Base-by-base conservation (phyloP, 2,113 vertebrate species). In the Prolemur simus region DNA sequence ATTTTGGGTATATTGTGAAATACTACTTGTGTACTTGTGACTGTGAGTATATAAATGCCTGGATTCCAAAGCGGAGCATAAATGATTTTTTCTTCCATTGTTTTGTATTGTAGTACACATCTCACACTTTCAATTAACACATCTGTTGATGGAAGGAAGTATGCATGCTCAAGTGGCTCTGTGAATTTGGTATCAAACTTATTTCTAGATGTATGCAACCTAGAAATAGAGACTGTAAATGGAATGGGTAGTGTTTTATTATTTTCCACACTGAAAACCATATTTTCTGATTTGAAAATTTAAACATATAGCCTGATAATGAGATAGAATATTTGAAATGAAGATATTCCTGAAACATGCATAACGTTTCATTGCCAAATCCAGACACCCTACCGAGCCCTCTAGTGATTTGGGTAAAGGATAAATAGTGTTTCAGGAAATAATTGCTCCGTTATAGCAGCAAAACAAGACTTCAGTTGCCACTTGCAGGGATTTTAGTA, bases 311-410 rank as follows among this genome's bases (percentile, higher is more conserved):
- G 49, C 39, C 47, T 86, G 32, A 45, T 1, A 47, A 37, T 95
- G 69, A 84, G 27, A n/a, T 49, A 89, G 63, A 92, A 52, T 86
- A 86, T 68, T 96, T 91, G 58, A 87, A 97, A 58, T 85, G 42
- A 93, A 97, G 49, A 56, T 95, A 64, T 89, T 95, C n/a, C n/a
- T 96, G 68, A 90, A 71, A 90, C 78, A 68, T 45, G 52, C 49
- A 84, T 15, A 93, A 42, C 88, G 32, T 95, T 96, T 86, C 15
- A 10, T 82, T 96, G 74, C 73, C n/a, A 86, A 94, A 78, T 93
- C 29, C 52, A 64, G 39, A 21, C 12, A 56, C 17, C 9, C 32
- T 89, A 73, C 37, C 18, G 21, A 94, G 27, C 12, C 15, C 66
- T 95, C 45, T 83, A 32, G 52, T 94, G 89, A 77, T 91, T 91